These are phyloP conservation scores for Cephus sareptanus DNA, from an alignment of 2,888 invertebrate genomes.

Conservation along the genomic window DNA sequence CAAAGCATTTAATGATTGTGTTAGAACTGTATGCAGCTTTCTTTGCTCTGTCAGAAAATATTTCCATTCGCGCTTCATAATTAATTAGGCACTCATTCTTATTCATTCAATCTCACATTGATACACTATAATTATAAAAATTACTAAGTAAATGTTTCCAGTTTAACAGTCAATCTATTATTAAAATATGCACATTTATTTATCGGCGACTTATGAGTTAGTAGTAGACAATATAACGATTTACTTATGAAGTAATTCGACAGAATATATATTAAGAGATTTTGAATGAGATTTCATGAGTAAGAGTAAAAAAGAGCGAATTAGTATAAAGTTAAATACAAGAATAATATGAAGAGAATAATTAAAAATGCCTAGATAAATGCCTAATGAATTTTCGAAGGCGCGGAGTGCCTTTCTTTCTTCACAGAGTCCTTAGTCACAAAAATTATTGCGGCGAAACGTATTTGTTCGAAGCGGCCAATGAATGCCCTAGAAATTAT, in stretches of 20 bases:
- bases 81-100: neutral
- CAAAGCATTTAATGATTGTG: neutral
- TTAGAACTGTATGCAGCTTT: neutral
- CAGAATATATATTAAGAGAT: neutral
- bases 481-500: constrained; percentile 9
- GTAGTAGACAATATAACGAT: constrained; percentile 9
- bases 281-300: neutral
- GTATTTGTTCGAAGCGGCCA: constrained; percentile 11
- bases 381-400: neutral
- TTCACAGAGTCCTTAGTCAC: constrained; percentile 14
- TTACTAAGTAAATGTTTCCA: neutral
- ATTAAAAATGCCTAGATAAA: neutral
- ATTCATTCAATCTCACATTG: neutral
- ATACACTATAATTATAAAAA: neutral
- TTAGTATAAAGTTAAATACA: neutral
- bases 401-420: neutral
- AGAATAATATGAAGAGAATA: neutral
- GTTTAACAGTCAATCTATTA: neutral
- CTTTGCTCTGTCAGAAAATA: neutral
- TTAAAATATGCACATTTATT: constrained; percentile 20
- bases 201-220: neutral
- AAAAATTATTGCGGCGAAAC: constrained; percentile 27
- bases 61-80: neutral
- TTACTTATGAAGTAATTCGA: constrained; percentile 3
- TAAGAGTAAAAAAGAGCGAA: neutral